Evolutionary conservation across 2,113 vertebrate genomes (phyloP).

Genomic region (Prochilodus magdalenae): DNA sequence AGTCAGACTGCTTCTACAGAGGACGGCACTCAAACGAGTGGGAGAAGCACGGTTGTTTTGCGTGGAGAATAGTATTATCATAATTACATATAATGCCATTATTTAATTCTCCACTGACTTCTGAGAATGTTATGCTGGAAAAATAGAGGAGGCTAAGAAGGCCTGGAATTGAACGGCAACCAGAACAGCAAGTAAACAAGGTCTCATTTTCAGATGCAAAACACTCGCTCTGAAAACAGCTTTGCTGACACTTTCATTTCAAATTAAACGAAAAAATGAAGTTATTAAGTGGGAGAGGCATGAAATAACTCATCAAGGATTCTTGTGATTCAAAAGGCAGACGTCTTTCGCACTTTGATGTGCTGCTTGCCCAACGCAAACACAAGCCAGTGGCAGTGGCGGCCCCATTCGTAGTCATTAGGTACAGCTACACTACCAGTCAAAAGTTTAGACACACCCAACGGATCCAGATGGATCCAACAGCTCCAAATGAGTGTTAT

Average conservation of each 20-base stretch:
- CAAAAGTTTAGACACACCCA: too few relatives aligned
- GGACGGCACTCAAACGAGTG: background rate
- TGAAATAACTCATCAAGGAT: background rate
- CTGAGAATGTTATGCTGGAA: background rate
- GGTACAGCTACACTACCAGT: too few relatives aligned
- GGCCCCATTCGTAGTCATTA: too few relatives aligned
- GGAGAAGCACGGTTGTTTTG: background rate
- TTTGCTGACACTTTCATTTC: background rate
- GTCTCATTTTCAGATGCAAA: background rate
- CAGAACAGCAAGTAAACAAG: background rate
- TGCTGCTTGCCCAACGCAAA: background rate
- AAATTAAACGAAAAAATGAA: background rate
- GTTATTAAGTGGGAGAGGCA: background rate
- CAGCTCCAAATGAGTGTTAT: too few relatives aligned
- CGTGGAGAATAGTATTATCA: conserved; percentile 32
- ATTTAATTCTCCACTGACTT: background rate
- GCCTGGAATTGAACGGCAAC: background rate
- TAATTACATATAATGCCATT: conserved; percentile 8
- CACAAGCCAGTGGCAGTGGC: background rate
- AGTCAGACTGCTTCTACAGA: background rate
- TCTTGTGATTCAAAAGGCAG: background rate
- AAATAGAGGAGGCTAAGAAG: background rate
- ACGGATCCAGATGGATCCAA: too few relatives aligned
- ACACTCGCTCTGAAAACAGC: background rate
- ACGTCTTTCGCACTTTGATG: background rate